Evolutionary conservation across 2,113 vertebrate species (phyloP).

Genomic region (Porphyrio hochstetteri): DNA sequence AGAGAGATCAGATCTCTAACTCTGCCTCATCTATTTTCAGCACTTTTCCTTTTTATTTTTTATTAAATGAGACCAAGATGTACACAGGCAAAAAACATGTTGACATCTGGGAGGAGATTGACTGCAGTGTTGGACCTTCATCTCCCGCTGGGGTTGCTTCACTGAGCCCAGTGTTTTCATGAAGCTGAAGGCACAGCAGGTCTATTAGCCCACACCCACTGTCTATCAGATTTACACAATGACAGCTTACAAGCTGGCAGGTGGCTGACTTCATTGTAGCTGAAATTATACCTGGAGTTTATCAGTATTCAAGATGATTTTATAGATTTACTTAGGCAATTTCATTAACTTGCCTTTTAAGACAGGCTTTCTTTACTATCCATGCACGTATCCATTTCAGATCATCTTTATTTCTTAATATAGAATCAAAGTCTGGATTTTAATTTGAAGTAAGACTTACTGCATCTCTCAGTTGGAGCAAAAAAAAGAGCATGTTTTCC

Average conservation of each 20-base stretch:
- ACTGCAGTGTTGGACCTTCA: neutral
- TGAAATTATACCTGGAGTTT: neutral
- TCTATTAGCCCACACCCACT: neutral
- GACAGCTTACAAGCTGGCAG: neutral
- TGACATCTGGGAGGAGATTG: neutral
- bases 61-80: neutral
- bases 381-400: neutral
- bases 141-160: neutral
- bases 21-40: neutral
- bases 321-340: neutral
- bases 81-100: neutral
- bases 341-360: slow-evolving; percentile 2
- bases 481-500: neutral
- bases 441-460: neutral
- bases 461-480: neutral
- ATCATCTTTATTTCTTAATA: neutral
- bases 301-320: neutral
- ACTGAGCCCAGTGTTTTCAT: neutral
- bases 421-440: neutral
- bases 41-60: neutral
- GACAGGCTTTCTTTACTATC: neutral
- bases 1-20: neutral
- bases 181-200: neutral
- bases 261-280: neutral
- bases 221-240: neutral